Percentiles rank a stretch among this genome's conserved stretches.
Evolutionary conservation across 2,797 vertebrate species (phyloP).

Genomic region (Macropodus opercularis): DNA sequence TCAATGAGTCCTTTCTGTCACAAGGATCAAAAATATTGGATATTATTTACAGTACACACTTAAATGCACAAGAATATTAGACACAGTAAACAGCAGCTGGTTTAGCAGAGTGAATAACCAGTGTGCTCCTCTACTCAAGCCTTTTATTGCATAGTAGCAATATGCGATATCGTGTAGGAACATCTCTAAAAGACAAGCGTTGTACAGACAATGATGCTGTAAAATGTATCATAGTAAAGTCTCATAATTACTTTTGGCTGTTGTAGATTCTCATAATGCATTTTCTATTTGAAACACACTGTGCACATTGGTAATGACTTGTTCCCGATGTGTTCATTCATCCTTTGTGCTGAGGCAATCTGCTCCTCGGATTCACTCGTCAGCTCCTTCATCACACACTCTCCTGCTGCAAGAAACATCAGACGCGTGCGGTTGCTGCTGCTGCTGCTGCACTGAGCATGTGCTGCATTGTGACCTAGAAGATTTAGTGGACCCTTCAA

Average conservation of each 20-base stretch:
- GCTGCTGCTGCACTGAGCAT: constrained; percentile 65
- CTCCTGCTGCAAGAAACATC: constrained; percentile 60
- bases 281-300: constrained; percentile 67
- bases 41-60: no score
- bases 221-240: constrained; percentile 54
- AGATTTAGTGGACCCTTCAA: constrained; percentile 63
- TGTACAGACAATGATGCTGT: not conserved
- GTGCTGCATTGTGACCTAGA: constrained; percentile 76
- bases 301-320: constrained; percentile 67
- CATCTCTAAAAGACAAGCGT: constrained; percentile 8
- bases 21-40: no score
- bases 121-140: not conserved
- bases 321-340: constrained; percentile 75
- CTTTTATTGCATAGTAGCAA: not conserved
- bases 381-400: constrained; percentile 58
- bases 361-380: constrained; percentile 71
- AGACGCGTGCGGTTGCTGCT: constrained; percentile 65
- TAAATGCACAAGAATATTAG: constrained; percentile 15
- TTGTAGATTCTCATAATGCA: constrained; percentile 52
- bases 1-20: constrained; percentile 64
- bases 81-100: constrained; percentile 22
- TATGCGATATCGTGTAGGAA: not conserved
- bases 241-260: constrained; percentile 58
- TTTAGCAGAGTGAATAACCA: not conserved
- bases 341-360: constrained; percentile 74